Conservation (phyloP, 2,797 vertebrate genomes). For the Masticophis lateralis region DNA sequence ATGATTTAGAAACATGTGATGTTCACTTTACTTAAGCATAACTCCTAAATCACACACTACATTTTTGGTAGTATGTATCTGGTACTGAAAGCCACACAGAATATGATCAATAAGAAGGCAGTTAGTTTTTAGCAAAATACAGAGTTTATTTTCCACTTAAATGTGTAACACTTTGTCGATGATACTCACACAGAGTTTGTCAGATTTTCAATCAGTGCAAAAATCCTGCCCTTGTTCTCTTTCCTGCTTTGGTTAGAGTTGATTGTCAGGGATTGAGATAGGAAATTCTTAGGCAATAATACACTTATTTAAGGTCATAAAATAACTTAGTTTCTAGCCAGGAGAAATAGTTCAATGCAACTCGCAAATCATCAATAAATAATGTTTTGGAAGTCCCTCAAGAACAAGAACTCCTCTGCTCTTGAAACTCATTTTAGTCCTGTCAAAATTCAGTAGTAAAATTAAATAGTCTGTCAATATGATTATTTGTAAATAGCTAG, state of each 20-base stretch:
- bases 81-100: not conserved
- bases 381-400: not conserved
- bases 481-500: not conserved
- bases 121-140: not conserved
- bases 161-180: not conserved
- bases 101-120: not conserved
- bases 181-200: not conserved
- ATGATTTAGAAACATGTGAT: not conserved
- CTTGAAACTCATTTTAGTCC: not conserved
- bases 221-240: not conserved
- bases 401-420: not conserved
- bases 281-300: not conserved
- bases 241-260: not conserved
- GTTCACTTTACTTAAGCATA: not conserved
- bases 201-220: not conserved
- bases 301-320: not conserved
- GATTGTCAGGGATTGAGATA: not conserved
- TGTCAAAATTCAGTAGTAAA: not conserved
- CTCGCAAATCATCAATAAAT: not conserved
- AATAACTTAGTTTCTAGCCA: not conserved
- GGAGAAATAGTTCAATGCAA: not conserved
- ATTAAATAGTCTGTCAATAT: not conserved
- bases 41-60: not conserved
- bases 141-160: not conserved
- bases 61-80: not conserved